These are phyloP conservation scores for Ditylenchus weischeri DNA, from an alignment of 2,888 invertebrate species.

Conservation along the genomic window DNA sequence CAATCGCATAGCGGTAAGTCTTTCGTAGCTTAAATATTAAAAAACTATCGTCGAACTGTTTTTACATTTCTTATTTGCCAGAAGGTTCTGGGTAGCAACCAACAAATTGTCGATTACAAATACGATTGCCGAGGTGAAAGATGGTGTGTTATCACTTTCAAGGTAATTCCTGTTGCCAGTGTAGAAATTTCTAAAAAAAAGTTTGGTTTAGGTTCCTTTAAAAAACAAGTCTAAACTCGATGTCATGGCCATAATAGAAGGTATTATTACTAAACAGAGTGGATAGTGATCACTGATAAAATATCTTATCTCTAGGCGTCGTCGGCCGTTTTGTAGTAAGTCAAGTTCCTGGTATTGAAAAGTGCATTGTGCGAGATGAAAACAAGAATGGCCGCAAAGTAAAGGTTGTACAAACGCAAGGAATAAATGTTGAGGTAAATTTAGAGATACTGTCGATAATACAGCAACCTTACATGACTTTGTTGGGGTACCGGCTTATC, in stretches of 20 bases:
- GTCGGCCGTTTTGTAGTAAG: conserved; percentile 62
- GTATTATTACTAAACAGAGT: conserved; percentile 66
- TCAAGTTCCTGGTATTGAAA: conserved; percentile 75
- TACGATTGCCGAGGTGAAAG: conserved; percentile 74
- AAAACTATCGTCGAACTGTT: not conserved
- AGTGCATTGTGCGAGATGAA: conserved; percentile 74
- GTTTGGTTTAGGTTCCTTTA: conserved; percentile 62
- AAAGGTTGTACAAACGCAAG: conserved; percentile 80
- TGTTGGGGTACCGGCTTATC: not conserved
- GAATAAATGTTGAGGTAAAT: conserved; percentile 77
- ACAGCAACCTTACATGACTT: not conserved
- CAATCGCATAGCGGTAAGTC: conserved; percentile 17
- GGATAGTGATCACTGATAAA: too few species aligned
- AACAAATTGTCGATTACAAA: conserved; percentile 68
- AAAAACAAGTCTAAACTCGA: conserved; percentile 70
- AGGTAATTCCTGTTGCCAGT: conserved; percentile 23
- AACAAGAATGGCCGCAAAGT: conserved; percentile 57
- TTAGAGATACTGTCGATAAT: conserved; percentile 23
- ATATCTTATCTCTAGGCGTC: too few species aligned
- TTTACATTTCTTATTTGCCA: conserved; percentile 35
- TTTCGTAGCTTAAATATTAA: too few species aligned
- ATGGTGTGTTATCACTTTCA: conserved; percentile 81
- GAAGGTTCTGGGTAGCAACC: conserved; percentile 60
- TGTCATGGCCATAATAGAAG: conserved; percentile 71
- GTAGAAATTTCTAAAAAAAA: conserved; percentile 4